Conservation (phyloP, 2,888 invertebrate species). For the Plagodis dolabraria region DNA sequence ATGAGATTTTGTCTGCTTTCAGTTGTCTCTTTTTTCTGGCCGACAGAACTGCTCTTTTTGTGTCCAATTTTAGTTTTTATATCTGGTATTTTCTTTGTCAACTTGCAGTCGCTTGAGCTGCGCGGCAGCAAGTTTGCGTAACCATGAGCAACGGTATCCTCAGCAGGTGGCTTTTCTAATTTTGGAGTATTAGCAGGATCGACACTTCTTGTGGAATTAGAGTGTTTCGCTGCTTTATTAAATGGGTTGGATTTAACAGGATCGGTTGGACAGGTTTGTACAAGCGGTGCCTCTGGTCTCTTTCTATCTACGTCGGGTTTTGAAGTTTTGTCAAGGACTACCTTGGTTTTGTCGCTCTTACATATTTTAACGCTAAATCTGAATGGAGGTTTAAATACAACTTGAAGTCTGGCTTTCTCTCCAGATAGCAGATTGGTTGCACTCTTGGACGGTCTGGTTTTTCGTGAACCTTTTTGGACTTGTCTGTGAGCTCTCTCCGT, state of each 20-base stretch:
- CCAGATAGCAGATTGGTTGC: conserved; percentile 88
- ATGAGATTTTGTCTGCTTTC: conserved; percentile 80
- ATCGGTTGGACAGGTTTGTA: conserved; percentile 54
- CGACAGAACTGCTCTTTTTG: conserved; percentile 78
- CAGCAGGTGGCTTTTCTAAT: conserved; percentile 54
- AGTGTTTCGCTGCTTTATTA: conserved; percentile 61
- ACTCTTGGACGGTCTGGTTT: conserved; percentile 87
- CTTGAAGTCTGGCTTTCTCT: conserved; percentile 91
- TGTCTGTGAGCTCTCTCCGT: conserved; percentile 80
- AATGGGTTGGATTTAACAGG: conserved; percentile 58
- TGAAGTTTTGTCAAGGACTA: conserved; percentile 84
- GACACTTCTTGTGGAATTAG: conserved; percentile 57
- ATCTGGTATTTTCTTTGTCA: conserved; percentile 65
- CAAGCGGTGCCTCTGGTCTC: conserved; percentile 59
- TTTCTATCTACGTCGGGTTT: conserved; percentile 78
- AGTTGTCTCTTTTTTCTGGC: conserved; percentile 73
- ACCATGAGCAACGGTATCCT: conserved; percentile 58
- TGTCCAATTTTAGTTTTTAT: conserved; percentile 62
- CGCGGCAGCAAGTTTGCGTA: conserved; percentile 75
- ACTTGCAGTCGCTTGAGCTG: conserved; percentile 76
- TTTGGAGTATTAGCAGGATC: conserved; percentile 54
- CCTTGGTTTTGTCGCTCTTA: conserved; percentile 88
- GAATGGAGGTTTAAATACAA: conserved; percentile 94
- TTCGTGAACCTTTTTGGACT: conserved; percentile 80
- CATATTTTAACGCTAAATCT: conserved; percentile 92